Percentiles rank a stretch among this genome's conserved stretches.
Conservation (phyloP, 1,140 invertebrate species). For the Drosophila chauvacae region DNA sequence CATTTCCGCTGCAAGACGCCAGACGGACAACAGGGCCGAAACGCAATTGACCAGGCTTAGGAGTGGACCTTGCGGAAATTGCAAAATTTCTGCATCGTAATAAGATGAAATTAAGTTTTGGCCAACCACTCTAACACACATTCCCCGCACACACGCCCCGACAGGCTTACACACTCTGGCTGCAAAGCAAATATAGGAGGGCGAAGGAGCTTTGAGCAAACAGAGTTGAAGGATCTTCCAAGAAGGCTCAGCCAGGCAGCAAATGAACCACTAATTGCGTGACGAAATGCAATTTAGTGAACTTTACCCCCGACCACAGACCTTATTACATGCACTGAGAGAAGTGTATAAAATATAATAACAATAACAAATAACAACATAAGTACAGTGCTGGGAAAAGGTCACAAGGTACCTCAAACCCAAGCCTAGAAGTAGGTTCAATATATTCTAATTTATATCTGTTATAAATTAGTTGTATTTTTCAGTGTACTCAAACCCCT, state of each 20-base stretch:
- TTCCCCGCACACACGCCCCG: slow-evolving; percentile 11
- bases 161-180: slow-evolving; percentile 11
- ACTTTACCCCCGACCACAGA: slow-evolving; percentile 56
- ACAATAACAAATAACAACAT: no score
- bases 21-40: slow-evolving; percentile 20
- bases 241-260: slow-evolving; percentile 67
- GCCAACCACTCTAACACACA: slow-evolving; percentile 35
- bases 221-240: slow-evolving; percentile 42
- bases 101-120: slow-evolving; percentile 82
- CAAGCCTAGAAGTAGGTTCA: rapidly evolving
- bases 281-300: slow-evolving; percentile 84
- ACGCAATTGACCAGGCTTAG: slow-evolving; percentile 55
- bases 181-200: slow-evolving; percentile 18
- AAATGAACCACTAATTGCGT: slow-evolving; percentile 84
- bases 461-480: not conserved
- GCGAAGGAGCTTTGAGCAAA: slow-evolving; percentile 45
- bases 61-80: slow-evolving; percentile 71
- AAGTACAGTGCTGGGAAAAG: no score
- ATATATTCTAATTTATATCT: no score
- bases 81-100: slow-evolving; percentile 82
- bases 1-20: slow-evolving; percentile 62
- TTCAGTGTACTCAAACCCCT: not conserved
- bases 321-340: slow-evolving; percentile 8
- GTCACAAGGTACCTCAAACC: not conserved
- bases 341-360: not conserved